phyloP scores from a whole-genome alignment of 2,888 invertebrate species.

The Cetonia aurata region DNA sequence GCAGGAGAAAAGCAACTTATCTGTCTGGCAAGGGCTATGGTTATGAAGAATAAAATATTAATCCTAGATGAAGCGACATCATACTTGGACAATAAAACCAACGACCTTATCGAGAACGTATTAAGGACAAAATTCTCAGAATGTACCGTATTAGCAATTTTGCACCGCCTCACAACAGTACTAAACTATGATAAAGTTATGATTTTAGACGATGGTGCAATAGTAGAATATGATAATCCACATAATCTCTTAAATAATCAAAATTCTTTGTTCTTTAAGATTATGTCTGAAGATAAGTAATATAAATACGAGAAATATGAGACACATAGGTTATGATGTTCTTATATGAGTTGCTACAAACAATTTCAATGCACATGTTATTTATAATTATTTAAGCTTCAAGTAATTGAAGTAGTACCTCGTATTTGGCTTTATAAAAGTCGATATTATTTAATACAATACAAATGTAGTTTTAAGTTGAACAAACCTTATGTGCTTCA shows the following conservation, averaged over 20 bases:
- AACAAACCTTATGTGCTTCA: too few relatives aligned
- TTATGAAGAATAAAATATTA: slow-evolving; percentile 60
- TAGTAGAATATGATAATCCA: slow-evolving; percentile 50
- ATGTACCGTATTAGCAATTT: slow-evolving; percentile 69
- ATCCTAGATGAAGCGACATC: slow-evolving; percentile 79
- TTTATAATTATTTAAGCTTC: too few relatives aligned
- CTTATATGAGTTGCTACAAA: neutral
- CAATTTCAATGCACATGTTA: neutral
- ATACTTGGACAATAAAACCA: slow-evolving; percentile 82
- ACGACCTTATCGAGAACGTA: slow-evolving; percentile 78
- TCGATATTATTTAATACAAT: too few relatives aligned
- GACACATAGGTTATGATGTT: neutral
- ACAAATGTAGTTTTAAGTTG: too few relatives aligned
- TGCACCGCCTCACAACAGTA: slow-evolving; percentile 65
- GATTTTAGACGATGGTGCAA: slow-evolving; percentile 67
- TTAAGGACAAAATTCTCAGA: slow-evolving; percentile 66
- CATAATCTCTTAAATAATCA: slow-evolving; percentile 45
- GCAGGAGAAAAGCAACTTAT: slow-evolving; percentile 73
- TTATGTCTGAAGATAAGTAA: slow-evolving; percentile 72
- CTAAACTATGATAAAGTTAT: slow-evolving; percentile 70
- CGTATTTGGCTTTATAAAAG: too few relatives aligned
- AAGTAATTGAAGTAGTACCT: too few relatives aligned
- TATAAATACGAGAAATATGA: neutral
- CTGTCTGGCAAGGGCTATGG: slow-evolving; percentile 74
- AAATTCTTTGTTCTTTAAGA: slow-evolving; percentile 76